Evolutionary conservation across 2,888 invertebrate species (phyloP), one percentile per base, ranked within the genome.

Genomic region (Drosophila anomelani): DNA sequence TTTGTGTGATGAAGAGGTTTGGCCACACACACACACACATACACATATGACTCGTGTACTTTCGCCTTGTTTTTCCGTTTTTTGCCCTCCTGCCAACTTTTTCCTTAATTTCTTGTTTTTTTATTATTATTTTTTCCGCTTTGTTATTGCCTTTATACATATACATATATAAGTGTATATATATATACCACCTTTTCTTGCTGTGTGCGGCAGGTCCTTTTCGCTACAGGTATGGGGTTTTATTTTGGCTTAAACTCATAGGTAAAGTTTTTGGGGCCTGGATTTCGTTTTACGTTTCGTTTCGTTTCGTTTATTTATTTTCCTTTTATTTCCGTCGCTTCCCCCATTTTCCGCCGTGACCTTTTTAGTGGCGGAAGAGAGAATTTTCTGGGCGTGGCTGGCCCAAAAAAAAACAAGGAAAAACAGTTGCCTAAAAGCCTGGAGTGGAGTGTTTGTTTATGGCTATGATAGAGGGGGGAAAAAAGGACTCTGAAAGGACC

Each of bases 321-420:
- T 56, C 76, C 66, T 51, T 58, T 68, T 63, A 60, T 61, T 63
- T 54, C 66, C 61, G 57, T 36, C 32, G 53, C 49, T 59, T 49
- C 32, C 34, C 43, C 23, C 56, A 36, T 56, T 34, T 63, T 47
- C 55, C 36, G 76, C 62, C 85, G 62, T 85, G 87, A 85, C 87
- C 85, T 85, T 85, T 87, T 84, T 69, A 72, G 66, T 57, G 67
- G 29, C 23, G 38, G 60, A 17, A 47, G 44, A 55, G 81, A 71
- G 69, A 56, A 85, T 75, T 78, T 80, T 79, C 80, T 82, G 78
- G 85, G 85, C 85, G 85, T 86, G 85, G 84, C 72, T 66, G 66
- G 59, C 73, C 53, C 73, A 66, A 71, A 36, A 32, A 13, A 13
- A 34, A 9, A 23, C 17, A 51, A 20, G n/a, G n/a, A 32, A 32